Evolutionary conservation across 2,113 vertebrate species (phyloP).

Genomic region (Isurus oxyrinchus): DNA sequence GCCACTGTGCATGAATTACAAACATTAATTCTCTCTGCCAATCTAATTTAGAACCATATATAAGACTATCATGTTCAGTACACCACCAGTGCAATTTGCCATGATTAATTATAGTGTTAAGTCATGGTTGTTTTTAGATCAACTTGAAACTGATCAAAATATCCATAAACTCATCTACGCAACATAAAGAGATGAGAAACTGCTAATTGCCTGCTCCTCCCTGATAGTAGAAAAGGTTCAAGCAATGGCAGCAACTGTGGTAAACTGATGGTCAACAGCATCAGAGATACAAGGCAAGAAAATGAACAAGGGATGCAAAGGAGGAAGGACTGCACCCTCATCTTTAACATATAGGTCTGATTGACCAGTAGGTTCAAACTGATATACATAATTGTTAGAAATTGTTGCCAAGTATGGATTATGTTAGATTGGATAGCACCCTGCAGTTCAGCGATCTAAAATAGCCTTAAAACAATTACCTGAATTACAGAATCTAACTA

Average conservation of each 20-base stretch:
- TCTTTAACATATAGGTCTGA: not conserved
- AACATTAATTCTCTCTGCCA: conserved; percentile 27
- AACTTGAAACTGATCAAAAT: conserved; percentile 28
- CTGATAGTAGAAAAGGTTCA: not conserved
- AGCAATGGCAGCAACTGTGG: not conserved
- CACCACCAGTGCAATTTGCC: conserved; percentile 20
- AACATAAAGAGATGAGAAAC: not conserved
- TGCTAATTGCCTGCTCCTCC: not conserved
- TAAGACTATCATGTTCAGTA: not conserved
- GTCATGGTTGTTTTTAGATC: not conserved
- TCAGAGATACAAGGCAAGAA: not conserved
- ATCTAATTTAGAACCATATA: not conserved
- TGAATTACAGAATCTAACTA: not conserved
- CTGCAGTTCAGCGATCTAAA: not conserved
- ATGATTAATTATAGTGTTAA: conserved; percentile 22
- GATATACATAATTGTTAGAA: not conserved
- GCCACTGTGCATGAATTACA: conserved; percentile 6
- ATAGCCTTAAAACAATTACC: not conserved
- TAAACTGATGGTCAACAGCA: not conserved
- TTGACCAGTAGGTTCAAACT: not conserved
- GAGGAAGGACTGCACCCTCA: not conserved
- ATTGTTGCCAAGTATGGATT: not conserved
- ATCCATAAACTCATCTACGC: not conserved
- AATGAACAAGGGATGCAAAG: not conserved
- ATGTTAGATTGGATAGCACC: not conserved